Evolutionary conservation across 2,113 vertebrate species (phyloP), one percentile per base, ranked within the genome.

Genomic region (Labeo rohita): DNA sequence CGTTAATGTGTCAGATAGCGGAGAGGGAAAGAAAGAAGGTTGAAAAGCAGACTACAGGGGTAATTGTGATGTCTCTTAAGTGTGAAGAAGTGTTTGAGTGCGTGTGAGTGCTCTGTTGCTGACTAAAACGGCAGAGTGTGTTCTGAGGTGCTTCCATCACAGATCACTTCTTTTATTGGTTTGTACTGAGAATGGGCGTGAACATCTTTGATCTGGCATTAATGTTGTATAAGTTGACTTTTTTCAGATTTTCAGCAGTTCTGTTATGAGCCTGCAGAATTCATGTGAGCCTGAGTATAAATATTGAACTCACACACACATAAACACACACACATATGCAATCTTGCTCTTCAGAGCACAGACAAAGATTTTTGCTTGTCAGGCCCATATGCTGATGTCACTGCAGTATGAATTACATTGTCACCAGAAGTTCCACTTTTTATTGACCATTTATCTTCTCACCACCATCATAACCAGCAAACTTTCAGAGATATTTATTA

Each of bases 201-300:
- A 43, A 63, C 54, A 36, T 75, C 81, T 80, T 79, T 79, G 72
- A 83, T 84, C 65, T 77, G 15, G n/a, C 18, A 43, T 66, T 84
- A 72, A 84, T 78, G 28, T 12, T 4, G n/a, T 8, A 74, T 73
- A 47, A 3, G 45, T 28, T n/a, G 72, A 74, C 45, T 49, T 74
- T 34, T 72, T 72, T 18, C 68, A 43, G 4, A 72, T 72, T 72
- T 74, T 74, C 43, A 47, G 72, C 43, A 74, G 70, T 47, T 23
- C 39, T 47, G 18, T 73, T 73, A 12, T 73, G 39, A n/a, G 70
- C 43, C 43, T 73, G 43, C 39, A 47, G 18, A n/a, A 12, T 47
- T 73, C 70, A 73, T 13, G 70, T n/a, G 70, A 43, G 39, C 70
- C 16, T 73, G 15, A 63, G 8, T 72, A 50, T 50, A 50, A 18